A percentile compares a stretch with the other conserved stretches of the same genome.
phyloP scores from a whole-genome alignment of 2,888 invertebrate species.

The Corbicula japonica region DNA sequence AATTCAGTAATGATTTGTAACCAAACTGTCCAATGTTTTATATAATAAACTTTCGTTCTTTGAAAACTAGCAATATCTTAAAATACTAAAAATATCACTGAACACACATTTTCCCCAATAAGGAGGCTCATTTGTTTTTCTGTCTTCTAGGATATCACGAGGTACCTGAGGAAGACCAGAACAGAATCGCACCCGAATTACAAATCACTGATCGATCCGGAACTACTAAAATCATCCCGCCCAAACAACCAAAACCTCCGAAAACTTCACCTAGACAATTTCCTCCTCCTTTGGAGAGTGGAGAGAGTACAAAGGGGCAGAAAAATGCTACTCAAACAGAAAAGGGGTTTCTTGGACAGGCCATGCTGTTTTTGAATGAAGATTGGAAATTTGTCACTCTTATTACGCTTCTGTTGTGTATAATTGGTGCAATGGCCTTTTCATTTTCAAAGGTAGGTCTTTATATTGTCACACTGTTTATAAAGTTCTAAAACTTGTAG shows the following conservation, averaged over 20 bases:
- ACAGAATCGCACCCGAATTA: constrained; percentile 76
- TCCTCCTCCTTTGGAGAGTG: constrained; percentile 23
- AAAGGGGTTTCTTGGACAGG: constrained; percentile 37
- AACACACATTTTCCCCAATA: too few relatives aligned
- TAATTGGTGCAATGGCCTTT: constrained; percentile 75
- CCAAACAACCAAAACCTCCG: constrained; percentile 7
- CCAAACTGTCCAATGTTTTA: too few relatives aligned
- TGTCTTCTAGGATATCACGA: constrained; percentile 83
- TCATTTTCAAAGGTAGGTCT: constrained; percentile 79
- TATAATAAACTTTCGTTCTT: too few relatives aligned
- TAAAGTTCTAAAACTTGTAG: too few relatives aligned
- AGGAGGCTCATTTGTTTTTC: not conserved
- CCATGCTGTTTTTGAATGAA: constrained; percentile 66
- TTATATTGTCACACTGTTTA: too few relatives aligned
- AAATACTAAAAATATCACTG: too few relatives aligned
- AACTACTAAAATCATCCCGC: constrained; percentile 63
- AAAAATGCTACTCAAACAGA: constrained; percentile 32
- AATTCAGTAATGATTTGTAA: too few relatives aligned
- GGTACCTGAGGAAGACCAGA: constrained; percentile 80
- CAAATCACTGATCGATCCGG: constrained; percentile 77
- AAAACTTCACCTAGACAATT: constrained; percentile 39
- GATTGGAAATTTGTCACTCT: constrained; percentile 80
- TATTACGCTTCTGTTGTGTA: constrained; percentile 70
- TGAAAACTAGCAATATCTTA: too few relatives aligned
- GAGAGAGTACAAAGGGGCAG: constrained; percentile 34